Percentiles rank a stretch among this genome's conserved stretches.
Evolutionary conservation across 2,888 invertebrate species (phyloP).

Genomic region (Philonicus albiceps): DNA sequence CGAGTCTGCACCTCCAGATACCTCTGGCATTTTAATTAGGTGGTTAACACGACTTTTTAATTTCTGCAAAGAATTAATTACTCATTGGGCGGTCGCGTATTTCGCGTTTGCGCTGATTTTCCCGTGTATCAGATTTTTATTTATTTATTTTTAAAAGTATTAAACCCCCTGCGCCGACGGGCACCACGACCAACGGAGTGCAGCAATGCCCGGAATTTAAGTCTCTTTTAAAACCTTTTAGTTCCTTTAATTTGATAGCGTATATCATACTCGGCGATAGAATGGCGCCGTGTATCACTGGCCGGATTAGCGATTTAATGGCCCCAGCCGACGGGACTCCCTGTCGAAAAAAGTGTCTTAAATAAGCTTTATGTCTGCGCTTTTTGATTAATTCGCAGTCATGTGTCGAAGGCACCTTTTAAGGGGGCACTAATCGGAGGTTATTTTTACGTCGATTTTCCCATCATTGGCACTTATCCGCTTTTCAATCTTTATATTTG

Average conservation of each 20-base stretch:
- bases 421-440: neutral
- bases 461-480: neutral
- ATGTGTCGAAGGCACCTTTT: neutral
- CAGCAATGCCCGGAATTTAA: constrained; percentile 24
- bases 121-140: neutral
- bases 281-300: constrained; percentile 36
- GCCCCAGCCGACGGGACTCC: neutral
- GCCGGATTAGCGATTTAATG: constrained; percentile 10
- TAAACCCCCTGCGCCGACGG: constrained; percentile 25
- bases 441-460: neutral
- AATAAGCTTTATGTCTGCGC: neutral
- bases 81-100: constrained; percentile 60
- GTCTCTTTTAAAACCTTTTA: constrained; percentile 24
- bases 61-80: constrained; percentile 64
- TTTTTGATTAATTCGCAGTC: neutral
- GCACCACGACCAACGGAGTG: neutral
- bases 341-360: neutral
- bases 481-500: neutral
- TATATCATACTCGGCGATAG: constrained; percentile 4
- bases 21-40: constrained; percentile 63
- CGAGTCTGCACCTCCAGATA: constrained; percentile 43
- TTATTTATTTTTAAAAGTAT: constrained; percentile 30
- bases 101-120: constrained; percentile 16
- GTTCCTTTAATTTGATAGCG: constrained; percentile 26
- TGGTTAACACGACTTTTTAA: constrained; percentile 64